Evolutionary conservation across 2,113 vertebrate genomes (phyloP).

Genomic region (Turdus rufiventris): DNA sequence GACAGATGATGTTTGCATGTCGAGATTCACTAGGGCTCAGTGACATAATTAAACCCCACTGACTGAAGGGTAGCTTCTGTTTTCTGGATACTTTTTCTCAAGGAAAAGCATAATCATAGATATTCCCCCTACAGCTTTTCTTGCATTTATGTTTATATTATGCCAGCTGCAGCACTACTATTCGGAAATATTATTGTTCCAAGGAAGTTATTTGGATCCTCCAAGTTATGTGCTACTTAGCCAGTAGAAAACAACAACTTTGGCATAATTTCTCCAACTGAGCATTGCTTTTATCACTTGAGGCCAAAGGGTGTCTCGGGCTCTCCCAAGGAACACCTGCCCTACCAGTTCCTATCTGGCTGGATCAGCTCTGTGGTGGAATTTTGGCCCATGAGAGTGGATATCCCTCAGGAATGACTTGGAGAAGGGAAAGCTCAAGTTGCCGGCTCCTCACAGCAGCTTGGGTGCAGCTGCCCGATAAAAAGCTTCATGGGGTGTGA

Average conservation of each 20-base stretch:
- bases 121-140: neutral
- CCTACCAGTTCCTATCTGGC: accelerated
- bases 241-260: neutral
- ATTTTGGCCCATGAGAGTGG: neutral
- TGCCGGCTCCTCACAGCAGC: neutral
- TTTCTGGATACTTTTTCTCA: neutral
- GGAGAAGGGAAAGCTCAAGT: neutral
- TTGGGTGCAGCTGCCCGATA: neutral
- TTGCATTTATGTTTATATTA: neutral
- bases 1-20: neutral
- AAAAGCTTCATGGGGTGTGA: neutral
- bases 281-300: neutral
- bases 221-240: neutral
- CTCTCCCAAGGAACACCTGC: neutral
- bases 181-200: neutral
- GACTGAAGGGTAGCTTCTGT: neutral
- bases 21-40: neutral
- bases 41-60: neutral
- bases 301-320: neutral
- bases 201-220: neutral
- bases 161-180: neutral
- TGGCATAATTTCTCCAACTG: neutral
- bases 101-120: neutral
- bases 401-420: neutral
- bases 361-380: neutral